These are phyloP conservation scores for Amblyraja radiata DNA, from an alignment of 2,797 vertebrate genomes.

Conservation along the genomic window DNA sequence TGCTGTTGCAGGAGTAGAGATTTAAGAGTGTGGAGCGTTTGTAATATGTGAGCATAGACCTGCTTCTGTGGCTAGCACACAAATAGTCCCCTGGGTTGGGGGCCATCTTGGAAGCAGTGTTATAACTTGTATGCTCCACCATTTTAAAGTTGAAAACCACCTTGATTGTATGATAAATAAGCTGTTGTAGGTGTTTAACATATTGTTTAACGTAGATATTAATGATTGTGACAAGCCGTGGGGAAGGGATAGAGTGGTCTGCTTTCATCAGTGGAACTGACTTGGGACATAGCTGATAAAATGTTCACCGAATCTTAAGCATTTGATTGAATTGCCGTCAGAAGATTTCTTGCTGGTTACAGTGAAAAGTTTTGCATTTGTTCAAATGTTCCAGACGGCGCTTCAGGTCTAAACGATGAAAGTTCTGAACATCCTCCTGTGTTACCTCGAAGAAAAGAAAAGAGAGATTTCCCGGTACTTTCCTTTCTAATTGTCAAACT, in stretches of 20 bases:
- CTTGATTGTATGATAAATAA: neutral
- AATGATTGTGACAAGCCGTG: no score
- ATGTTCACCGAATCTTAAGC: neutral
- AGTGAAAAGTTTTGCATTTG: slow-evolving; percentile 40
- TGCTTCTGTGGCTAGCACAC: no score
- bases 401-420: slow-evolving; percentile 65
- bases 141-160: neutral
- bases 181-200: neutral
- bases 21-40: no score
- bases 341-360: neutral
- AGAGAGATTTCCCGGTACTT: slow-evolving; percentile 85
- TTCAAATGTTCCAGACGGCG: slow-evolving; percentile 72
- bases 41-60: no score
- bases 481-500: neutral
- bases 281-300: neutral
- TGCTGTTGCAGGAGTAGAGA: no score
- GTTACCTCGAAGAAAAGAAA: slow-evolving; percentile 77
- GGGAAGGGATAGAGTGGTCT: neutral
- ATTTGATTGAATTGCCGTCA: neutral
- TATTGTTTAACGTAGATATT: neutral
- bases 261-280: neutral
- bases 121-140: neutral
- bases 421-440: slow-evolving; percentile 60
- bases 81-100: no score
- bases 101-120: no score